Evolutionary conservation across 2,888 invertebrate genomes (phyloP), one percentile per base, ranked within the genome.

Genomic region (Harmothoe impar): DNA sequence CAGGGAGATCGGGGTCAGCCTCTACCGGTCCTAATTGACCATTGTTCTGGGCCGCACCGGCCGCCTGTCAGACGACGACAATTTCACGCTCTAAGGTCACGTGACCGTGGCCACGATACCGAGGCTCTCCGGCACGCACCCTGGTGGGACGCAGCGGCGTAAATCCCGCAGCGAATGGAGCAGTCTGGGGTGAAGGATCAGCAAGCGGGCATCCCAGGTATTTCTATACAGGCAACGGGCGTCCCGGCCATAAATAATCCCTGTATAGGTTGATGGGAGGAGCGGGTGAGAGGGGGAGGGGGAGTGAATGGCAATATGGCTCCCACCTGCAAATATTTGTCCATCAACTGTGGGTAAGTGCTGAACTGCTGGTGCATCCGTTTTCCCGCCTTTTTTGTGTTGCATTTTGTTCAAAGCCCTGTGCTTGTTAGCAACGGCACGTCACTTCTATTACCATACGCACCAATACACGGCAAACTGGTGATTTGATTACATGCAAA

Each of bases 281-380:
- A 43, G 43, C 5, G 43, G 43, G 43, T 43, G 43, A 10, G 43
- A 43, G 43, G 43, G 3, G 62, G 20, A 12, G 7, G 62, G 23
- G n/a, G 23, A 62, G 62, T n/a, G 12, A n/a, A n/a, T n/a, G 62
- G 62, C 62, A 62, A 62, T 62, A 62, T 62, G 62, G 62, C 62
- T 62, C 20, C 62, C 62, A 62, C 62, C 62, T 62, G 62, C 62
- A 62, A 62, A 62, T 62, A 62, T 62, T 62, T 62, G n/a, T 20
- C 62, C 62, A 62, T 62, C 62, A 62, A 62, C 7, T 20, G 12
- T 1, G 62, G 62, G 62, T 62, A 62, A 62, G 62, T 62, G 62
- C 62, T n/a, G n/a, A 20, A n/a, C 62, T 62, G 62, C 62, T 62
- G 62, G 62, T n/a, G n/a, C n/a, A n/a, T n/a, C 62, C 62, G 62